These are phyloP conservation scores for Drosophila lini DNA, from an alignment of 1,140 invertebrate species.

Conservation along the genomic window DNA sequence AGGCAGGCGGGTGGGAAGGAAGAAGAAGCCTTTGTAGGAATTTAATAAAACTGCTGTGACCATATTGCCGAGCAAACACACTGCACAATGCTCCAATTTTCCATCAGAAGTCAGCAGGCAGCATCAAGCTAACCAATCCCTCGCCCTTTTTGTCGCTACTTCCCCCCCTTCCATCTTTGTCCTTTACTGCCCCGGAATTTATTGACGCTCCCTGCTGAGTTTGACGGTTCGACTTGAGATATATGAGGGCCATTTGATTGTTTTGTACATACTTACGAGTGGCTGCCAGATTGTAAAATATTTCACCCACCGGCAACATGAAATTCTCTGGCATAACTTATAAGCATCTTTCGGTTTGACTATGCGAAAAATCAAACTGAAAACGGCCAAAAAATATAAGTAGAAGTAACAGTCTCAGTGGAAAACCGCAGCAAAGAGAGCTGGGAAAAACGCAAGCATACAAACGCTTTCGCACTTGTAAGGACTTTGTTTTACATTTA, in stretches of 20 bases:
- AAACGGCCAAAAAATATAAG: constrained; percentile 21
- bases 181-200: constrained; percentile 29
- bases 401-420: constrained; percentile 14
- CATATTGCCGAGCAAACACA: constrained; percentile 79
- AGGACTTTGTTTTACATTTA: not conserved
- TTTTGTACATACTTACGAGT: constrained; percentile 10
- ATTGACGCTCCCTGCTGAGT: constrained; percentile 26
- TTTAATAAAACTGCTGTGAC: constrained; percentile 79
- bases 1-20: not conserved
- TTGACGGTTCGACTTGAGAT: constrained; percentile 39
- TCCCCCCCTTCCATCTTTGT: constrained; percentile 6
- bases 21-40: constrained; percentile 75
- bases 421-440: constrained; percentile 68
- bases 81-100: constrained; percentile 58
- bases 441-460: constrained; percentile 16
- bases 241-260: constrained; percentile 51
- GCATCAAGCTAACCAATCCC: constrained; percentile 34
- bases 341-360: constrained; percentile 14
- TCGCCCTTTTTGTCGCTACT: constrained; percentile 24
- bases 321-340: constrained; percentile 23
- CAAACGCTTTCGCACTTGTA: not conserved
- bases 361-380: constrained; percentile 42
- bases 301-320: constrained; percentile 13
- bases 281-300: constrained; percentile 37
- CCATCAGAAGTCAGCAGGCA: constrained; percentile 3